Conservation (phyloP, 2,113 vertebrate species). For the Xerus inauris region DNA sequence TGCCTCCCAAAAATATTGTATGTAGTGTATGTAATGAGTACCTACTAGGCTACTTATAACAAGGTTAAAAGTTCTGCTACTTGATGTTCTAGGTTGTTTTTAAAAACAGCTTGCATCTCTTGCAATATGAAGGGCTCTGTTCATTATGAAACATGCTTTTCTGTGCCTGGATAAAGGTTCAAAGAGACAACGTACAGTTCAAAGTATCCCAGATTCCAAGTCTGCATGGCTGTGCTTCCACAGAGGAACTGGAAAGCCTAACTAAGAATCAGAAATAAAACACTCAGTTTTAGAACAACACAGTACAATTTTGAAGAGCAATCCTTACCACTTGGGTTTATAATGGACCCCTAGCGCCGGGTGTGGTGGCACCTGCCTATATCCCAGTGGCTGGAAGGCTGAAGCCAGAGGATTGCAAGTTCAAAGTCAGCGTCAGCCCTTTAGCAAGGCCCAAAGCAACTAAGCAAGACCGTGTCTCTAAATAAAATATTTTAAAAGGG, state of each 20-base stretch:
- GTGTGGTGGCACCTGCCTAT: too few relatives aligned
- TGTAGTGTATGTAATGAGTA: too few relatives aligned
- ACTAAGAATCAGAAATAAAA: not conserved
- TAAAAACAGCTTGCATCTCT: not conserved
- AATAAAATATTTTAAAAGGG: too few relatives aligned
- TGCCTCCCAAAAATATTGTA: not conserved
- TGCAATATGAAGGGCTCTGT: not conserved
- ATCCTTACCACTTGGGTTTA: not conserved
- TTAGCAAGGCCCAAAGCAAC: too few relatives aligned
- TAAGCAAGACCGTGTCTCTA: too few relatives aligned
- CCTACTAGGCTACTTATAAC: not conserved
- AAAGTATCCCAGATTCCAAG: not conserved
- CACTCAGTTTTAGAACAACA: not conserved
- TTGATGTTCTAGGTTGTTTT: not conserved
- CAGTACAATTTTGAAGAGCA: not conserved
- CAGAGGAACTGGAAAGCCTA: not conserved
- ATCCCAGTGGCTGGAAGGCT: too few relatives aligned
- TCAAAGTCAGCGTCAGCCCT: too few relatives aligned
- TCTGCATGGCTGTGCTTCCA: not conserved
- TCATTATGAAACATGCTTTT: not conserved
- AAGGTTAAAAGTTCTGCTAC: not conserved
- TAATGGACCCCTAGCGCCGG: too few relatives aligned
- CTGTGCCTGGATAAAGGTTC: too few relatives aligned
- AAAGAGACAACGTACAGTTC: not conserved
- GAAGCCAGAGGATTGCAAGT: too few relatives aligned